Evolutionary conservation across 2,797 vertebrate species (phyloP), one percentile per base, ranked within the genome.

Genomic region (Enteromius mattozi): DNA sequence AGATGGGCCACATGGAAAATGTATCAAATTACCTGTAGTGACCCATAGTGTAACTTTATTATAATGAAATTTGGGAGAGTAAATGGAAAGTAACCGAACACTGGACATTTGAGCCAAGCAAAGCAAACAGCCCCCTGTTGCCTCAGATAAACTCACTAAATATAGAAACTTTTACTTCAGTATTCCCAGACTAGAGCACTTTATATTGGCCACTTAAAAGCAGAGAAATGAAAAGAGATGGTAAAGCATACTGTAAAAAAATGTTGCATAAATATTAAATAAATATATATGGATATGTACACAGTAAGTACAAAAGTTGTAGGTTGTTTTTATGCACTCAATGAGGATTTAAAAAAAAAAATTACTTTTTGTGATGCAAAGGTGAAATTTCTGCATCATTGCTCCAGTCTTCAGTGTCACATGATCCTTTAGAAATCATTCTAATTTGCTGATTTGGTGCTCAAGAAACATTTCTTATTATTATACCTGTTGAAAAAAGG

Each of bases 101-200:
- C 81, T 61, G 35, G 40, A 76, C 51, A 35, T 68, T 42, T 59
- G 49, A 83, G 88, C 77, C 85, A 88, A 85, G 66, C 82, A 70
- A 66, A 81, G 71, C 70, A 85, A 27, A 37, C 75, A 72, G 42
- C 10, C 49, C 74, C 74, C 86, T 21, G 37, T 81, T 68, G 75
- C 49, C 82, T 79, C 71, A n/a, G 56, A 78, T 74, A 87, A 85
- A 27, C 40, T 13, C 19, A 10, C 78, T 87, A 85, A 80, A 85
- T 85, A 84, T 87, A 71, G 84, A 51, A 21, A 71, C 33, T 33
- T 75, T 87, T 24, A 16, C 19, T 78, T 59, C 4, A 54, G 59
- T 42, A 75, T 68, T 83, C 49, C 66, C 65, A 49, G 66, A 74
- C 82, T 59, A 33, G 16, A 66, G 59, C 13, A 27, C 56, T 72